Percentiles rank a stretch among this genome's conserved stretches.
Conservation (phyloP, 2,797 vertebrate genomes). For the Siniperca scherzeri region DNA sequence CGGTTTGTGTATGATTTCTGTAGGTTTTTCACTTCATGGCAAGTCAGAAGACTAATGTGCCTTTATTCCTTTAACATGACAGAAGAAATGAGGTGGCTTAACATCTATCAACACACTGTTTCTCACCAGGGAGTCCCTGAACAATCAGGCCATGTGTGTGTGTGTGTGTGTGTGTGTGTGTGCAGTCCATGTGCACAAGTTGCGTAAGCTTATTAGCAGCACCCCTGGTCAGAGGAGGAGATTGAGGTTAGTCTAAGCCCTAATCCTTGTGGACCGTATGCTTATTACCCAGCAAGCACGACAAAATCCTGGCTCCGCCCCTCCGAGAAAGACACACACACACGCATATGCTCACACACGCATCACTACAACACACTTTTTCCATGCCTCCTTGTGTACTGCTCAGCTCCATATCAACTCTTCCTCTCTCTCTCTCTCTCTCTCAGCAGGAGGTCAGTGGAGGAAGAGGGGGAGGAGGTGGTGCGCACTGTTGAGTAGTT, state of each 20-base stretch:
- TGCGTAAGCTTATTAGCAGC: constrained; percentile 92
- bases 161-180: constrained; percentile 17
- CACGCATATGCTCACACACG: constrained; percentile 16
- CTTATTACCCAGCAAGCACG: constrained; percentile 85
- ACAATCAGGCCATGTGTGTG: not conserved
- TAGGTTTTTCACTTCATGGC: constrained; percentile 4
- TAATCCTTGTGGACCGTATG: constrained; percentile 90
- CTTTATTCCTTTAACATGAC: constrained; percentile 19
- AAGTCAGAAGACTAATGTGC: not conserved
- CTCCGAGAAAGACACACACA: constrained; percentile 26
- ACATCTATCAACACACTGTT: constrained; percentile 36
- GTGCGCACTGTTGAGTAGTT: constrained; percentile 65
- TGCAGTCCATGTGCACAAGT: constrained; percentile 76
- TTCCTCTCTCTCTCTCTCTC: constrained; percentile 39
- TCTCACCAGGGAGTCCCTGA: constrained; percentile 25
- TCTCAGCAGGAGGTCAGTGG: constrained; percentile 50
- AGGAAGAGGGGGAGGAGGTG: constrained; percentile 23
- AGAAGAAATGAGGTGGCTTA: constrained; percentile 23
- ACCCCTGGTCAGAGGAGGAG: constrained; percentile 86
- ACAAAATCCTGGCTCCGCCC: constrained; percentile 65
- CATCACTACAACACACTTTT: constrained; percentile 21
- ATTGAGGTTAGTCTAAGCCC: constrained; percentile 92
- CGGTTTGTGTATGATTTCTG: not conserved
- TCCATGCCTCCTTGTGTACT: constrained; percentile 51
- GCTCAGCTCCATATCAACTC: constrained; percentile 59